Percentiles rank a stretch among this genome's conserved stretches.
Conservation (phyloP, 2,797 vertebrate genomes). For the Typhlichthys subterraneus region DNA sequence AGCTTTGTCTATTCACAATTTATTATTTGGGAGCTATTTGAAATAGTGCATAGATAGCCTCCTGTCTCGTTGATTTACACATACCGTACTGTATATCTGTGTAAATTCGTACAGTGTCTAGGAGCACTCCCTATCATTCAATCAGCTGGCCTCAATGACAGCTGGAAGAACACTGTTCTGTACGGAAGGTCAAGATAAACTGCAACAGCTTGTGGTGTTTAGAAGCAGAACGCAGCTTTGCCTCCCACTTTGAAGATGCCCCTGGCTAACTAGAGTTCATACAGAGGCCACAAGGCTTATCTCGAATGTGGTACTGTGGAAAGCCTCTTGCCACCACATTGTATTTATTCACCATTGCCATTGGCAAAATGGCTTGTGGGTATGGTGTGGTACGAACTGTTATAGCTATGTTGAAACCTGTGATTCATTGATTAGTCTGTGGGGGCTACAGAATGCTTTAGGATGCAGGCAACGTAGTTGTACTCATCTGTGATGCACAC, state of each 20-base stretch:
- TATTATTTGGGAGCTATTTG: conserved; percentile 14
- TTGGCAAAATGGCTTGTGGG: conserved; percentile 16
- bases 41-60: conserved; percentile 7
- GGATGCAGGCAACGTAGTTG: conserved; percentile 48
- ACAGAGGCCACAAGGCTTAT: conserved; percentile 4
- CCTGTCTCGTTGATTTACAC: neutral
- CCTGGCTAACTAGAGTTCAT: neutral
- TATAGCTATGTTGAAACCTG: conserved; percentile 26
- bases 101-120: neutral
- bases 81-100: neutral
- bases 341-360: conserved; percentile 12
- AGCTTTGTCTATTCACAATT: too few species aligned
- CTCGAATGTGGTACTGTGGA: conserved; percentile 13
- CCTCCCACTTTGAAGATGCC: conserved; percentile 1
- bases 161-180: neutral
- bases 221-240: conserved; percentile 5
- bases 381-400: conserved; percentile 8
- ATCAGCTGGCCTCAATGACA: neutral
- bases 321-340: neutral
- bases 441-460: conserved; percentile 38
- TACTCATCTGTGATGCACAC: conserved; percentile 50
- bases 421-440: conserved; percentile 36
- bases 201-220: conserved; percentile 12
- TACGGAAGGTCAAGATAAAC: conserved; percentile 22
- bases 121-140: too few species aligned